These are phyloP conservation scores for Achroia grisella DNA, from an alignment of 1,140 invertebrate species.

Conservation along the genomic window DNA sequence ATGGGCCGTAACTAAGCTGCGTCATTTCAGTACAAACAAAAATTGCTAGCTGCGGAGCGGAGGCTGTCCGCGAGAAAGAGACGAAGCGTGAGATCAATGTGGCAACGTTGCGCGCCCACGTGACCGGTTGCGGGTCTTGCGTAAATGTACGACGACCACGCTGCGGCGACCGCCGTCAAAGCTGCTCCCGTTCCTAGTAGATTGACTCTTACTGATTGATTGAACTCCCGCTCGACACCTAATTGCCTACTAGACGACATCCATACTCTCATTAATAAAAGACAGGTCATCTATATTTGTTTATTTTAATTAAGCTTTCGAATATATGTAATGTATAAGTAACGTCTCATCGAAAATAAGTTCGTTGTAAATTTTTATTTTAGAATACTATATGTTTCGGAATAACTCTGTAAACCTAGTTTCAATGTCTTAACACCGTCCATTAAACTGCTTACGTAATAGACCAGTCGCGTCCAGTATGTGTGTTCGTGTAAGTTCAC, in stretches of 20 bases:
- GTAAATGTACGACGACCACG: slow-evolving; percentile 66
- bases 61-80: slow-evolving; percentile 48
- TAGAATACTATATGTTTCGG: too few species aligned
- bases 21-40: slow-evolving; percentile 66
- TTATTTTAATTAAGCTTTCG: not conserved
- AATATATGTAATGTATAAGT: too few species aligned
- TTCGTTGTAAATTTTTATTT: too few species aligned
- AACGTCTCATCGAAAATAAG: too few species aligned
- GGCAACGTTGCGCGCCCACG: slow-evolving; percentile 65
- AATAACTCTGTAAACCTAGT: too few species aligned
- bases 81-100: slow-evolving; percentile 32
- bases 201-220: slow-evolving; percentile 35
- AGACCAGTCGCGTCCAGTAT: too few species aligned
- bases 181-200: slow-evolving; percentile 22
- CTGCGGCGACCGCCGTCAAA: slow-evolving; percentile 23
- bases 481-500: too few species aligned
- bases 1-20: slow-evolving; percentile 58
- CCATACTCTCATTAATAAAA: too few species aligned
- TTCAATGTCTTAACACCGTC: too few species aligned
- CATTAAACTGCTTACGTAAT: too few species aligned
- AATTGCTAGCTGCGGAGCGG: slow-evolving; percentile 55
- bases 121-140: slow-evolving; percentile 63
- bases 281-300: not conserved
- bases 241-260: too few species aligned
- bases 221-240: slow-evolving; percentile 12